Base-by-base conservation (phyloP, 2,888 invertebrate species). In the Acanthosepion lycidas region DNA sequence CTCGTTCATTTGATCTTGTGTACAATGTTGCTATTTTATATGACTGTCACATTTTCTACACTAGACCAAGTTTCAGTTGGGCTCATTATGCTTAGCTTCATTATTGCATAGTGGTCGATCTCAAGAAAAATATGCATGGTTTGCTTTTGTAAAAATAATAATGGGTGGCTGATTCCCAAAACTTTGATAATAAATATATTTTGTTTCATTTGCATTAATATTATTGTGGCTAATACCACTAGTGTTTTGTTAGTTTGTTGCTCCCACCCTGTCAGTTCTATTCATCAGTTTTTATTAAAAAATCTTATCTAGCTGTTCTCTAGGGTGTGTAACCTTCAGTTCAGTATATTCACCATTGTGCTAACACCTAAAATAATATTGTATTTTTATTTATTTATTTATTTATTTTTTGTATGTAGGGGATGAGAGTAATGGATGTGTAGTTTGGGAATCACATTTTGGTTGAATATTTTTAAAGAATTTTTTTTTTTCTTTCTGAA, bases 391-490 rank as follows among this genome's bases (percentile, higher is more conserved):
- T 33, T 33, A 33, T 9, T 28, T 78, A 1, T 78, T 78, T 78
- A 1, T 33, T n/a, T 15, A 18, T n/a, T n/a, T 12, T 78, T 78
- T 33, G 33, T 33, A 23, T n/a, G 42, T 42, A 42, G 42, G 2
- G 15, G n/a, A 78, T 33, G 78, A 33, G 78, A 9, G 18, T 78
- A 78, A 78, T 78, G 78, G 33, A 78, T 15, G 15, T 78, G 12
- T 78, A 78, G 78, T 78, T 78, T 78, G 78, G 78, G 78, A 78
- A 78, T 78, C 33, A 33, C 78, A 78, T n/a, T 78, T 78, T n/a
- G n/a, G n/a, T 78, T 78, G n/a, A 78, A 78, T 78, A 78, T 78
- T n/a, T 78, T 59, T 6, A 15, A 78, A 33, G n/a, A 78, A 78
- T 33, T n/a, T 33, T 78, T 78, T 78, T 78, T 78, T 78, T 78